Conservation (phyloP, 1,140 invertebrate genomes). For the Radopholus similis region DNA sequence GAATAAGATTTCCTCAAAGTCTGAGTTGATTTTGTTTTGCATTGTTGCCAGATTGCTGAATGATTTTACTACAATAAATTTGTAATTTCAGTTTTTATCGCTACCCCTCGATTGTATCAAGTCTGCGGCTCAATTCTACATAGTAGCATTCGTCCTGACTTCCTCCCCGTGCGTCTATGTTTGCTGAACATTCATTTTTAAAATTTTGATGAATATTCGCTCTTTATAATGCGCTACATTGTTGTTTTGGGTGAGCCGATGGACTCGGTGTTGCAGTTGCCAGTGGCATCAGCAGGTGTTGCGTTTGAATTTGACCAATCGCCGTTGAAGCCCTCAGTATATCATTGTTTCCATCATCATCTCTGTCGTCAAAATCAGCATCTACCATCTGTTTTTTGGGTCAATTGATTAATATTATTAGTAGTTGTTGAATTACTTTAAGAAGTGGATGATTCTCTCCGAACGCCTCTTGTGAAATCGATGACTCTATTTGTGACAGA, state of each 20-base stretch:
- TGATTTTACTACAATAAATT: constrained; percentile 21
- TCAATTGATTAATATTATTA: no score
- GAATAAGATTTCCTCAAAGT: constrained; percentile 48
- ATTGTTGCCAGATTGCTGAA: constrained; percentile 54
- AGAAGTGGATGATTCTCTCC: constrained; percentile 25
- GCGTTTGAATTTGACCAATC: neutral
- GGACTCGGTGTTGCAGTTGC: constrained; percentile 9
- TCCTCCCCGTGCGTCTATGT: neutral
- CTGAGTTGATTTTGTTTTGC: constrained; percentile 56
- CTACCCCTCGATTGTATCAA: constrained; percentile 5
- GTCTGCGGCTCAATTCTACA: constrained; percentile 16
- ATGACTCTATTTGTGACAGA: neutral
- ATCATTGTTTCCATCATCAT: constrained; percentile 11
- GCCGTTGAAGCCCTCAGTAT: constrained; percentile 7
- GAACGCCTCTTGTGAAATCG: constrained; percentile 5
- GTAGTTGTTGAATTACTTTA: no score
- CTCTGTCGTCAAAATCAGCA: constrained; percentile 1
- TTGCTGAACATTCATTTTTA: neutral
- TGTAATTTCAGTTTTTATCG: neutral
- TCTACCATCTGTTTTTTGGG: no score
- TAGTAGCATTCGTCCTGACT: no score
- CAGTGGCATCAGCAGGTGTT: neutral
- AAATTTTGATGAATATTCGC: neutral
- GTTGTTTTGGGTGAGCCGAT: neutral
- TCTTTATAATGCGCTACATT: neutral